Conservation (phyloP, 92 coral and sea anemone genomes). For the Parazoanthus darwini region DNA sequence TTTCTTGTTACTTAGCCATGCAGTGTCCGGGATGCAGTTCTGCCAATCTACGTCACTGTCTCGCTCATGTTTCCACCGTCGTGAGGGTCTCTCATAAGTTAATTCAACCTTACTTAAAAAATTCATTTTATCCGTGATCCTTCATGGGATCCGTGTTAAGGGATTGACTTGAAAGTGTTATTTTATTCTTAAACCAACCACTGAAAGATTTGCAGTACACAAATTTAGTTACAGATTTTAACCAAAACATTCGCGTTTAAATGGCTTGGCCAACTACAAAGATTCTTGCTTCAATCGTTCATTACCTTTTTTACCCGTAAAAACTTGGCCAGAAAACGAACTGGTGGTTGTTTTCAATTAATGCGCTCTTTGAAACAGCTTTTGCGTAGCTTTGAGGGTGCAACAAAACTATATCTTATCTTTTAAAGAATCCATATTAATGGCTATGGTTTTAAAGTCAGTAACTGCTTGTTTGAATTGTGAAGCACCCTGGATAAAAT, state of each 20-base stretch:
- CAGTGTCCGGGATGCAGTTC: background rate
- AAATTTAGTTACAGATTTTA: background rate
- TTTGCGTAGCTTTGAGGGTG: background rate
- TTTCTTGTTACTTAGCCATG: conserved; percentile 20
- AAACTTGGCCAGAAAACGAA: background rate
- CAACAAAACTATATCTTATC: background rate
- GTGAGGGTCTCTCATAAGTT: background rate
- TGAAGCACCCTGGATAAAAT: too few relatives aligned
- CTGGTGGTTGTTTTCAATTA: background rate
- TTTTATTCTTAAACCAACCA: background rate
- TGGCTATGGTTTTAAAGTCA: background rate
- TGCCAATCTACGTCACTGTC: conserved; percentile 29
- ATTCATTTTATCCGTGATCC: too few relatives aligned
- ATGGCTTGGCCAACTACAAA: background rate
- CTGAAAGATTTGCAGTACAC: background rate
- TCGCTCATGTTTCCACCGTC: conserved; percentile 42
- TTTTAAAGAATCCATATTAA: background rate
- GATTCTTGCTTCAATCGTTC: background rate
- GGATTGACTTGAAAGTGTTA: background rate
- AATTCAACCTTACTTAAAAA: too few relatives aligned
- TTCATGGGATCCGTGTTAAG: background rate
- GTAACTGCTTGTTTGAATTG: too few relatives aligned
- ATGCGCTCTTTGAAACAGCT: background rate
- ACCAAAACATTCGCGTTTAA: background rate
- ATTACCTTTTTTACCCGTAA: too few relatives aligned